Evolutionary conservation across 2,797 vertebrate species (phyloP), one percentile per base, ranked within the genome.

Genomic region (Heterohyrax brucei): DNA sequence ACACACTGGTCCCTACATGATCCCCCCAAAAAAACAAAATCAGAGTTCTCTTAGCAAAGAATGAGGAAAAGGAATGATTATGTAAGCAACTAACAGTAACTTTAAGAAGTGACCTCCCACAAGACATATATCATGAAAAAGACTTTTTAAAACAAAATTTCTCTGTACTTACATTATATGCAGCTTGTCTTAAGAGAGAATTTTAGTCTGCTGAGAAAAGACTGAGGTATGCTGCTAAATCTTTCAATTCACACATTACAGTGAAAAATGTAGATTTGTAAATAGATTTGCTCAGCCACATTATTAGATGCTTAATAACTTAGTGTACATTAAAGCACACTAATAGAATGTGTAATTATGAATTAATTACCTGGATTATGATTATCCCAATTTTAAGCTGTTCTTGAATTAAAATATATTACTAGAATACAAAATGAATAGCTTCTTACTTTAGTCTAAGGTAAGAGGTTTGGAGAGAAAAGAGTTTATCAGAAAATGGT

Each of bases 371-470:
- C 91, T 85, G 13, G 70, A 62, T 86, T 97, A 80, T 88, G 88
- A 95, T 96, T 97, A 97, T 72, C 62, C 78, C 73, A 97, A 96
- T 10, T 22, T 92, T 88, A 77, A 96, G 81, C 73, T 93, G 26
- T 94, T 75, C 46, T 90, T 92, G 50, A 95, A 85, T 95, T 83
- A 95, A 97, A 95, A 89, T 6, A n/a, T 68, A 95, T 91, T 83
- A 22, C 87, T 92, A 62, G 22, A 86, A 72, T 92, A 61, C 83
- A 97, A 91, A 97, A 93, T 86, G 84, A 94, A 21, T 92, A 96
- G 18, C 33, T 93, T 83, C 22, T 84, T 94, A 75, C 39, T 78
- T 79, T 97, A 21, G 93, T 92, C 72, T 92, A 80, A 91, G 12
- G n/a, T 75, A 13, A 79, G 85, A 79, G 56, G n/a, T 53, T 46